phyloP scores from a whole-genome alignment of 92 coral and sea anemone species.

The Parazoanthus atlanticus region DNA sequence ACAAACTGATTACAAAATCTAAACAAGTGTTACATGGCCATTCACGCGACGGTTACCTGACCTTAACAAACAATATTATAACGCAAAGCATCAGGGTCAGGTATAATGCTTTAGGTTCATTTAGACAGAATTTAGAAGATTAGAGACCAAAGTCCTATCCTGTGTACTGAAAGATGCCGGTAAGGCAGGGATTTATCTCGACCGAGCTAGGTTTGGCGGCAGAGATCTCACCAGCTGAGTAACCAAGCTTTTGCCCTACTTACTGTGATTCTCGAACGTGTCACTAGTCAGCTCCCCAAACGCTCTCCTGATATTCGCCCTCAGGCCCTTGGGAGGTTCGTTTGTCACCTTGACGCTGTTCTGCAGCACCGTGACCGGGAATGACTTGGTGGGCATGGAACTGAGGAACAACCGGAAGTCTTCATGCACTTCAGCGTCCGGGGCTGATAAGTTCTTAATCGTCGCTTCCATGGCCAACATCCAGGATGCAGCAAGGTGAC shows the following conservation, averaged over 20 bases:
- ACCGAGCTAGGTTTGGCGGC: no score
- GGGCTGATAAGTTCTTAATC: conserved; percentile 79
- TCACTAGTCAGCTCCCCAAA: conserved; percentile 93
- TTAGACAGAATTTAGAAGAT: no score
- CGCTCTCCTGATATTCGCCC: conserved; percentile 95
- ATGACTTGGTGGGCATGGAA: conserved; percentile 95
- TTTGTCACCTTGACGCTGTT: conserved; percentile 99
- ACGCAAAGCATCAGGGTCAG: no score
- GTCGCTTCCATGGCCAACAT: conserved; percentile 98
- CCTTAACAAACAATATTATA: no score
- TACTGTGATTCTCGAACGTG: conserved; percentile 95
- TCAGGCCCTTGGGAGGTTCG: conserved; percentile 99
- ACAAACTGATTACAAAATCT: no score
- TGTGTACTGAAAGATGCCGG: no score
- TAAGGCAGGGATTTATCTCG: no score
- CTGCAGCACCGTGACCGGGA: conserved; percentile 97
- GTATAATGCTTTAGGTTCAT: no score
- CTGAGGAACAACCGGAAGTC: conserved; percentile 98
- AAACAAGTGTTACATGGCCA: no score
- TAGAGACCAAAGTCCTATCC: no score
- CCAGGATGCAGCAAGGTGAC: conserved; percentile 99
- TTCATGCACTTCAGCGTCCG: conserved; percentile 92
- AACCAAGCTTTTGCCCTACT: conserved; percentile 23
- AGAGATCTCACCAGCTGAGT: background rate
- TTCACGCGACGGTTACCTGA: no score